Conservation (phyloP, 2,113 vertebrate genomes). For the Podocnemis expansa region DNA sequence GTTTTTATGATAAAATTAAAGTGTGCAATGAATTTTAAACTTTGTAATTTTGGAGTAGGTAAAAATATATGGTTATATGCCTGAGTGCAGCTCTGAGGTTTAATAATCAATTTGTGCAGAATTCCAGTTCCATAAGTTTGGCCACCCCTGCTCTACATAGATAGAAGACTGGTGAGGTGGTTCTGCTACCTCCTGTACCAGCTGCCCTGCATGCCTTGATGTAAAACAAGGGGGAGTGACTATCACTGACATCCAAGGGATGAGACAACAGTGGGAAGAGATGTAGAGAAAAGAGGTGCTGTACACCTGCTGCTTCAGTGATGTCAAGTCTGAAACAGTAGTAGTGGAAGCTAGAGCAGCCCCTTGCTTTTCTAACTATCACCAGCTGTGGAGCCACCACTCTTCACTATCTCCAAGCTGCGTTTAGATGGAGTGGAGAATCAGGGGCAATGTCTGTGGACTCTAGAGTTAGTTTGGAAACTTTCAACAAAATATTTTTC, state of each 20-base stretch:
- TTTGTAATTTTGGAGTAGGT: too few species aligned
- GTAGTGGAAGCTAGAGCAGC: neutral
- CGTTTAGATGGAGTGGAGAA: neutral
- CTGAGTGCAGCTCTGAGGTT: too few species aligned
- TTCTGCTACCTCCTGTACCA: neutral
- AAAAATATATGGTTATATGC: too few species aligned
- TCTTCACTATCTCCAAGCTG: neutral
- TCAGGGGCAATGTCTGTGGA: neutral
- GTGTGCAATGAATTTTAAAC: too few species aligned
- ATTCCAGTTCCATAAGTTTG: too few species aligned
- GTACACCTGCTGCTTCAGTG: neutral
- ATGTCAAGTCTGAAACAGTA: neutral
- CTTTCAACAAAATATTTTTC: neutral
- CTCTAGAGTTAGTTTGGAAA: neutral
- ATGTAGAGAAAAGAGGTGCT: neutral
- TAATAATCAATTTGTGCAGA: too few species aligned
- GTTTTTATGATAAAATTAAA: too few species aligned
- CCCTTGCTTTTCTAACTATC: neutral
- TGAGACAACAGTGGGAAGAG: neutral
- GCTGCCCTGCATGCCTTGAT: neutral
- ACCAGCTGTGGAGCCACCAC: neutral
- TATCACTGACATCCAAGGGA: neutral
- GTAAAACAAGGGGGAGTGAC: neutral
- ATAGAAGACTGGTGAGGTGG: too few species aligned
- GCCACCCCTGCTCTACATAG: too few species aligned